Evolutionary conservation across 2,113 vertebrate species (phyloP).

Genomic region (Ameiurus melas): DNA sequence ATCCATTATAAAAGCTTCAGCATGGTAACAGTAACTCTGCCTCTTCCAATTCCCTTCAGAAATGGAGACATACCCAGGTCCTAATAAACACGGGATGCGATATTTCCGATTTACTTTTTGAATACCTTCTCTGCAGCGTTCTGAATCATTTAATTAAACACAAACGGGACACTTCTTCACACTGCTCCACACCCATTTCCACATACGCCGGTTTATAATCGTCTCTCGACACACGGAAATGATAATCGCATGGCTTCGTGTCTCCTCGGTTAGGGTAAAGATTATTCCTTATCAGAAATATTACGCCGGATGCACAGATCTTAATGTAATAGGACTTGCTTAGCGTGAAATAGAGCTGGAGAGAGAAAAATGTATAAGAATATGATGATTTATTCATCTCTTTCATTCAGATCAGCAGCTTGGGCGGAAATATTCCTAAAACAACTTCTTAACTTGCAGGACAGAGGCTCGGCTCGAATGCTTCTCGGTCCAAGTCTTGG

Average conservation of each 20-base stretch:
- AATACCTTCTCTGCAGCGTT: background rate
- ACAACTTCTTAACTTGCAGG: background rate
- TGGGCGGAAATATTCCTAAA: background rate
- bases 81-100: too few species aligned
- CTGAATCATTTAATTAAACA: background rate
- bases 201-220: background rate
- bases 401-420: background rate
- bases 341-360: background rate
- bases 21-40: background rate
- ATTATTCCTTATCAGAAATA: background rate
- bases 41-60: background rate
- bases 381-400: conserved; percentile 5
- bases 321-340: background rate
- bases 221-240: too few species aligned
- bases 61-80: background rate
- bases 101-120: background rate
- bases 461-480: background rate
- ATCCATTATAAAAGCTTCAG: background rate
- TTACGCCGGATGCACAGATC: background rate
- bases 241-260: too few species aligned
- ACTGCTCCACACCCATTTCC: too few species aligned
- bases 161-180: background rate
- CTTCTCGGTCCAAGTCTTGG: background rate
- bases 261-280: background rate
- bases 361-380: background rate